phyloP scores from a whole-genome alignment of 2,113 vertebrate genomes.

The Ginglymostoma cirratum region DNA sequence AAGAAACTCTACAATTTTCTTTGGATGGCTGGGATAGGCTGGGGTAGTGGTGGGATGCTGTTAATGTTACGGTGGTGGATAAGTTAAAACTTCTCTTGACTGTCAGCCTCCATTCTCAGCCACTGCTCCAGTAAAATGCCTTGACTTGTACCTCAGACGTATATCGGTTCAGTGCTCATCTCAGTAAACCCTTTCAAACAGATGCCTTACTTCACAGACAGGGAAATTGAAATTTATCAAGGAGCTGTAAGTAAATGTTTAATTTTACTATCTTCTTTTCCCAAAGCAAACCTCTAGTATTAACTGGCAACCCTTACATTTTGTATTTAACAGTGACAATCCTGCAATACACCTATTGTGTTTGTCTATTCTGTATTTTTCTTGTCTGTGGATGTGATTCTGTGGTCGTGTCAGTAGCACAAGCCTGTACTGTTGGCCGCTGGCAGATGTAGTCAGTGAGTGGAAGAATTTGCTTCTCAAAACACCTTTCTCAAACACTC shows the following conservation, averaged over 20 bases:
- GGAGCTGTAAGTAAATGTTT: constrained; percentile 75
- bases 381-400: background rate
- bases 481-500: background rate
- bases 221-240: constrained; percentile 89
- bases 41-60: background rate
- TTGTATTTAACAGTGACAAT: no score
- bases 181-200: constrained; percentile 96
- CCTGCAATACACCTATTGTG: background rate
- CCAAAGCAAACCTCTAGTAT: background rate
- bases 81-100: background rate
- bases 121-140: constrained; percentile 38
- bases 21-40: background rate
- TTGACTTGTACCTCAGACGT: constrained; percentile 69
- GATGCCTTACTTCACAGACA: constrained; percentile 95
- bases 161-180: constrained; percentile 89
- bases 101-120: background rate
- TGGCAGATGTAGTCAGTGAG: background rate
- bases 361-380: background rate
- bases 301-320: background rate
- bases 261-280: background rate
- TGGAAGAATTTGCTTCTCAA: background rate
- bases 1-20: background rate
- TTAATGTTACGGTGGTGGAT: no score
- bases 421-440: background rate
- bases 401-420: background rate